Percentiles rank a stretch among this genome's conserved stretches.
These are phyloP conservation scores for Condylura cristata DNA, from an alignment of 2,113 vertebrate genomes.

Conservation along the genomic window DNA sequence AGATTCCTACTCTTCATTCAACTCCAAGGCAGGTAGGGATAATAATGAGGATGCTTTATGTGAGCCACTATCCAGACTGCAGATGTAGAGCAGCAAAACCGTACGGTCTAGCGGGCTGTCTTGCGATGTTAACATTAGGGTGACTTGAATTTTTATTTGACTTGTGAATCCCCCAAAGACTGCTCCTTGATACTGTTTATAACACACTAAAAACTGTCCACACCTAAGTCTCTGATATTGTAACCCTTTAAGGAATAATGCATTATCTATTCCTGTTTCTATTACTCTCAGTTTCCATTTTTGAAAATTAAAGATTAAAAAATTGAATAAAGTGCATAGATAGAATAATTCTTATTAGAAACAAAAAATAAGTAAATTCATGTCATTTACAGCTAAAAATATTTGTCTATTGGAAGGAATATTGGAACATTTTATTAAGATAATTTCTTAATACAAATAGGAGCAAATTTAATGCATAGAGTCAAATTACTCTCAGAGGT, in stretches of 20 bases:
- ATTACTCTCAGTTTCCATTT: neutral
- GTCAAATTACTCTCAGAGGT: neutral
- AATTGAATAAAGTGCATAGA: neutral
- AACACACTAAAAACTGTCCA: neutral
- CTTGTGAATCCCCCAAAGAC: neutral
- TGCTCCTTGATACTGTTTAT: neutral
- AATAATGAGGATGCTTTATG: neutral
- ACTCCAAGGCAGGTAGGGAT: neutral
- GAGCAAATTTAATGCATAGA: neutral
- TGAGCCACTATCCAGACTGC: neutral
- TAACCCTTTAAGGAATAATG: neutral
- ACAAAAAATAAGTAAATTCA: neutral
- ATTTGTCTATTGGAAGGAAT: neutral
- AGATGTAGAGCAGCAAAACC: neutral
- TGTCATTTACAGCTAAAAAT: neutral
- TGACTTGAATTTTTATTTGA: neutral
- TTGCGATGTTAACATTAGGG: neutral
- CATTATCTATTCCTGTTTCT: neutral
- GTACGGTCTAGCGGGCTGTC: neutral
- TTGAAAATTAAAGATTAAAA: neutral
- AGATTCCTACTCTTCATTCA: neutral
- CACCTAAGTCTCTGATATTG: neutral
- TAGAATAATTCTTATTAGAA: neutral
- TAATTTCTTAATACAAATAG: neutral
- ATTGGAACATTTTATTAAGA: neutral